Percentiles rank a stretch among this genome's conserved stretches.
These are phyloP conservation scores for Taenioides sp. DNA, from an alignment of 2,797 vertebrate species.

Conservation along the genomic window DNA sequence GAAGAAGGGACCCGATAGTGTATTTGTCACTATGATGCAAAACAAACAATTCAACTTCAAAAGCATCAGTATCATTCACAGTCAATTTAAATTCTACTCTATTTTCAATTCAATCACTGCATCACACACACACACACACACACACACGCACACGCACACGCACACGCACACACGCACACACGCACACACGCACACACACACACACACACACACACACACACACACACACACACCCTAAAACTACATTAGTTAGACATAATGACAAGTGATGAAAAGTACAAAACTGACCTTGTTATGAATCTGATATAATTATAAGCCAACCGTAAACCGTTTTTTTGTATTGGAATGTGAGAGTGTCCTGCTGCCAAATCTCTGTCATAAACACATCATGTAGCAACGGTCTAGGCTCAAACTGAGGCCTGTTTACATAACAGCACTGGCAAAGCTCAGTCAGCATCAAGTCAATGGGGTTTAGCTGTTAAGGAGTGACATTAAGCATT, in stretches of 20 bases:
- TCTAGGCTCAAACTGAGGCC: conserved; percentile 35
- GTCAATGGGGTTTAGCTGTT: conserved; percentile 47
- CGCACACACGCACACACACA: no score
- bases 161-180: no score
- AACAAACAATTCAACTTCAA: background rate
- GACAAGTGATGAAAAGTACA: no score
- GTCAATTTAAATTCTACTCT: no score
- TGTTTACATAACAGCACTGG: conserved; percentile 41
- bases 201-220: no score
- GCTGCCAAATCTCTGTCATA: conserved; percentile 12
- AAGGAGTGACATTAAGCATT: no score
- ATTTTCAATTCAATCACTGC: no score
- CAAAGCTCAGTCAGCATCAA: conserved; percentile 41
- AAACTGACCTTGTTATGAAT: background rate
- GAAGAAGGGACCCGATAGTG: background rate
- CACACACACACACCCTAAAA: no score
- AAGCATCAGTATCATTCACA: background rate
- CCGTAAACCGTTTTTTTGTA: background rate
- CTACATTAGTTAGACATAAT: no score
- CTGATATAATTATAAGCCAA: background rate
- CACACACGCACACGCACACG: no score
- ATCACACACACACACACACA: no score
- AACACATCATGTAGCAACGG: conserved; percentile 29
- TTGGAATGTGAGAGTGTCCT: conserved; percentile 1
- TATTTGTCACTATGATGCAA: background rate